Percentiles rank a stretch among this genome's conserved stretches.
phyloP scores from a whole-genome alignment of 2,888 invertebrate genomes.

The Erynnis tages region DNA sequence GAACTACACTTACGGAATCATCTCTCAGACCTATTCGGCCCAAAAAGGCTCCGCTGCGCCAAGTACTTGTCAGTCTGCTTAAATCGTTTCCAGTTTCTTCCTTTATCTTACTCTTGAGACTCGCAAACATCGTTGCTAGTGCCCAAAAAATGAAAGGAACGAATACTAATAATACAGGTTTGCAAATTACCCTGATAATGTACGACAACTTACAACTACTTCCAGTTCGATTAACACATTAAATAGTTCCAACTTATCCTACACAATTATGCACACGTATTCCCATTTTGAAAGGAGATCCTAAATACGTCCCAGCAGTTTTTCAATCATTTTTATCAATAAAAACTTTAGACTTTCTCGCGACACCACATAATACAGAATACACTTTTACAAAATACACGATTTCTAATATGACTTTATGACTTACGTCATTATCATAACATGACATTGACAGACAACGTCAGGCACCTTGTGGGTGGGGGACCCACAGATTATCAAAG shows the following conservation, averaged over 20 bases:
- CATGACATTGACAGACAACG: conserved; percentile 3
- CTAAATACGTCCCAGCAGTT: background rate
- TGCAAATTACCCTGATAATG: conserved; percentile 22
- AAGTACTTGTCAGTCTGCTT: conserved; percentile 73
- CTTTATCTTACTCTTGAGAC: conserved; percentile 93
- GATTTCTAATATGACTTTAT: too few relatives aligned
- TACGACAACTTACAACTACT: background rate
- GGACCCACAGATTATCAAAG: too few relatives aligned
- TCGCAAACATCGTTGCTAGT: conserved; percentile 86
- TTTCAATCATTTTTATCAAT: conserved; percentile 20
- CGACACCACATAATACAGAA: conserved; percentile 18
- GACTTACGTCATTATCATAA: background rate
- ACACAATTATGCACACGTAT: background rate
- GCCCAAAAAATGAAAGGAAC: conserved; percentile 34
- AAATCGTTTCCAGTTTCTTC: conserved; percentile 94
- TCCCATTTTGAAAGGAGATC: conserved; percentile 3
- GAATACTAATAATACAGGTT: conserved; percentile 18
- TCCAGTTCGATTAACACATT: background rate
- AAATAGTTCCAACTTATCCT: background rate
- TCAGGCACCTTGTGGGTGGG: too few relatives aligned
- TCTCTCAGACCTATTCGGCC: conserved; percentile 76
- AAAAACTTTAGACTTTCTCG: conserved; percentile 22
- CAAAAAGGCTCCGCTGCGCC: conserved; percentile 75
- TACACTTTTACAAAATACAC: too few relatives aligned
- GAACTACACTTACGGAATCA: conserved; percentile 68